Conservation (phyloP, 1,140 invertebrate species). For the Lethrus apterus region DNA sequence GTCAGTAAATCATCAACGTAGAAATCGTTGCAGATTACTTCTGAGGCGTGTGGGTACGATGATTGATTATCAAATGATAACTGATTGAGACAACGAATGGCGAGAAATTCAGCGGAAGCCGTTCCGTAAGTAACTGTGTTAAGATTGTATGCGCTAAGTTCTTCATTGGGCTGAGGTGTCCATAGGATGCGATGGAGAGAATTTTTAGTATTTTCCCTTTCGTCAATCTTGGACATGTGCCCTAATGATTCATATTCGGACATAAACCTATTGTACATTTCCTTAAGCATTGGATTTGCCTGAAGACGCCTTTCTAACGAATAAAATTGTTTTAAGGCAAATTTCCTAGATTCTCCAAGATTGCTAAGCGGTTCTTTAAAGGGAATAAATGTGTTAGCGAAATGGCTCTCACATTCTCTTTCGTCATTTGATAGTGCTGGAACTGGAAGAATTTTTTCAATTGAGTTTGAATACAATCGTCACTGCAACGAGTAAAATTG, state of each 20-base stretch:
- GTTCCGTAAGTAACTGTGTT: conserved; percentile 28
- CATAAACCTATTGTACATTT: not conserved
- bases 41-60: conserved; percentile 19
- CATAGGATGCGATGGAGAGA: conserved; percentile 28
- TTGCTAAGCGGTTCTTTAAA: not conserved
- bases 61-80: not conserved
- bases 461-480: conserved; percentile 3
- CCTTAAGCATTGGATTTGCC: not conserved
- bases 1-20: conserved; percentile 30
- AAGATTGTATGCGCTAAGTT: conserved; percentile 23
- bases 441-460: not conserved
- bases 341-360: not conserved
- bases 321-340: not conserved
- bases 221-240: conserved; percentile 2
- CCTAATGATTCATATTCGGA: not conserved
- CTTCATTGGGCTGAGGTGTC: conserved; percentile 15
- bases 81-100: conserved; percentile 19
- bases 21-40: no score
- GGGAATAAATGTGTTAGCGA: not conserved
- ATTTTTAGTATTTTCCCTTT: not conserved
- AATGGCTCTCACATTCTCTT: not conserved
- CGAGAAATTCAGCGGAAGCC: conserved; percentile 16
- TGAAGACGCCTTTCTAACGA: not conserved
- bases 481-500: not conserved
- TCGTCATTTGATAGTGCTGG: not conserved